phyloP scores from a whole-genome alignment of 2,113 vertebrate species.

The Panthera tigris region DNA sequence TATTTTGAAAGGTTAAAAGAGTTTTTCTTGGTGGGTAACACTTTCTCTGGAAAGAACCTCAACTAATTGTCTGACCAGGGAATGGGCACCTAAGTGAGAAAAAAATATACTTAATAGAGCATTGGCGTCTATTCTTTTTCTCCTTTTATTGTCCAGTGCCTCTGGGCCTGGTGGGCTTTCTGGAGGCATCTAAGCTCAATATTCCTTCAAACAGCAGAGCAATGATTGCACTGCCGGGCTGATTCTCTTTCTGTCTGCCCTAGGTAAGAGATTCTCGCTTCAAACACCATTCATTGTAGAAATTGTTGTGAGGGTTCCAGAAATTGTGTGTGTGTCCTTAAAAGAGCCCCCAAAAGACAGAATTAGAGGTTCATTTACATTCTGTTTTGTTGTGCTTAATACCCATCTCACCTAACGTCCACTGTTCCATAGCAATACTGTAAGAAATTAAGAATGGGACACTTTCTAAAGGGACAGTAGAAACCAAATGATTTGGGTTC shows the following conservation, averaged over 20 bases:
- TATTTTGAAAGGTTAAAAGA: constrained; percentile 80
- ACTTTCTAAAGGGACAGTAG: not conserved
- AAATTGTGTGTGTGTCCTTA: constrained; percentile 62
- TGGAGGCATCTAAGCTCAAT: constrained; percentile 84
- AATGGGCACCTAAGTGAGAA: constrained; percentile 80
- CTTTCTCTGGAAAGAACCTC: constrained; percentile 78
- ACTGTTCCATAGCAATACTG: not conserved
- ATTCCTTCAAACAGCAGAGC: constrained; percentile 83
- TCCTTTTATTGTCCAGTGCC: constrained; percentile 81
- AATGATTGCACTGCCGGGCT: constrained; percentile 72
- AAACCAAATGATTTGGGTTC: not conserved
- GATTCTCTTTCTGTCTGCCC: constrained; percentile 74
- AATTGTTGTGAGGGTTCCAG: constrained; percentile 69
- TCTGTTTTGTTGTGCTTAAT: constrained; percentile 21
- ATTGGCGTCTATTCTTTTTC: constrained; percentile 82
- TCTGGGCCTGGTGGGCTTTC: constrained; percentile 85
- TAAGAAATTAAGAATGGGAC: constrained; percentile 2
- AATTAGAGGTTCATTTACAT: not conserved
- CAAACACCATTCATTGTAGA: constrained; percentile 67
- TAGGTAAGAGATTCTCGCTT: constrained; percentile 72
- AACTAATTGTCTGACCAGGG: constrained; percentile 79
- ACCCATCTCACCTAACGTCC: not conserved
- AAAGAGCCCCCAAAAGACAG: constrained; percentile 56
- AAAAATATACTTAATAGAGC: constrained; percentile 83
- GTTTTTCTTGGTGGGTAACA: constrained; percentile 79